Percentiles rank a stretch among this genome's conserved stretches.
Evolutionary conservation across 92 coral and sea anemone species (phyloP).

Genomic region (Epizoanthus stellaris): DNA sequence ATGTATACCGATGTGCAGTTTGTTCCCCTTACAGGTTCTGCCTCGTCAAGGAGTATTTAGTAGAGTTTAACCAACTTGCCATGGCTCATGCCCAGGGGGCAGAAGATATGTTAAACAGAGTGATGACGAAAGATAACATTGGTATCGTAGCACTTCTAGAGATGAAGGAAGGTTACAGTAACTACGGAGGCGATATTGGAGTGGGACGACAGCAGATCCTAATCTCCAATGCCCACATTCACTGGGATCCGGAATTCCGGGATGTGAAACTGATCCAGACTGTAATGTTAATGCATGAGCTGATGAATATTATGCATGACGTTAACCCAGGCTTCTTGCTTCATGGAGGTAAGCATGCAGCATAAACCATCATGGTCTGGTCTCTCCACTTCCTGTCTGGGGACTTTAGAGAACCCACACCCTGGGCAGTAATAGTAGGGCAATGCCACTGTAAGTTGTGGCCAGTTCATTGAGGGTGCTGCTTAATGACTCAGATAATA

Average conservation of each 20-base stretch:
- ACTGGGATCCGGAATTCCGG: constrained; percentile 99
- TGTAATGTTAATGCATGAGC: constrained; percentile 94
- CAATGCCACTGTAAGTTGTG: no score
- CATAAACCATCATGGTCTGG: neutral
- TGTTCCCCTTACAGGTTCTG: constrained; percentile 66
- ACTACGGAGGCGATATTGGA: constrained; percentile 61
- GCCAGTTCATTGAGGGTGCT: no score
- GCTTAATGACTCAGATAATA: no score
- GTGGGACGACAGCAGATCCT: constrained; percentile 87
- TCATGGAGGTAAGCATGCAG: constrained; percentile 70
- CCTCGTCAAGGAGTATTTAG: constrained; percentile 88
- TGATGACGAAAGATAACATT: constrained; percentile 98
- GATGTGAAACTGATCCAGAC: constrained; percentile 98
- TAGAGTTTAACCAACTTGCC: constrained; percentile 98
- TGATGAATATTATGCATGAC: constrained; percentile 88
- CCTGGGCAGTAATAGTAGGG: no score
- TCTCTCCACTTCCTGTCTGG: neutral
- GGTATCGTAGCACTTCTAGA: constrained; percentile 95
- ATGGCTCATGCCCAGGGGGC: constrained; percentile 98
- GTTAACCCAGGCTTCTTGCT: constrained; percentile 83
- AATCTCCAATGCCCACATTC: constrained; percentile 96
- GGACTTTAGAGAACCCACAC: no score
- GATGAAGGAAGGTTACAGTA: constrained; percentile 74
- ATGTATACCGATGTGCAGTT: neutral
- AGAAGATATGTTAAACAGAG: constrained; percentile 98